Percentiles rank a stretch among this genome's conserved stretches.
Evolutionary conservation across 2,888 invertebrate genomes (phyloP).

Genomic region (Sminthurinus aureus): DNA sequence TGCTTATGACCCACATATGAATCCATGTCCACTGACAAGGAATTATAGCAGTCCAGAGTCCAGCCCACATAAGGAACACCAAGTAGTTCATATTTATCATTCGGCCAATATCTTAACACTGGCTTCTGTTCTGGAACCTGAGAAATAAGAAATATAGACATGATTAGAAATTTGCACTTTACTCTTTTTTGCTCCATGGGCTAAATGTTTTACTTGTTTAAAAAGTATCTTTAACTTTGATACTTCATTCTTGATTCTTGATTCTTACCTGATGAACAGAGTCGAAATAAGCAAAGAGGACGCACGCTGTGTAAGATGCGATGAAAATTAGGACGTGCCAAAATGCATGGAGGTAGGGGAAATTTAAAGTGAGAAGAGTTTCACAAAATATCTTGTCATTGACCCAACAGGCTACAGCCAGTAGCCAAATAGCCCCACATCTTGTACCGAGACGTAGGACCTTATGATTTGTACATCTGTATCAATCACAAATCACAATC

Average conservation of each 20-base stretch:
- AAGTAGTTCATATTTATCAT: slow-evolving; percentile 75
- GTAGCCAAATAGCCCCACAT: slow-evolving; percentile 72
- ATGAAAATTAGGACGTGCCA: slow-evolving; percentile 86
- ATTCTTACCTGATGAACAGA: slow-evolving; percentile 71
- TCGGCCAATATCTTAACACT: slow-evolving; percentile 78
- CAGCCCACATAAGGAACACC: slow-evolving; percentile 75
- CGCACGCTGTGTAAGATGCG: slow-evolving; percentile 77
- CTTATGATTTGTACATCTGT: slow-evolving; percentile 67
- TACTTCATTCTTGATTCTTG: no score
- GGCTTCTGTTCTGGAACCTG: slow-evolving; percentile 72
- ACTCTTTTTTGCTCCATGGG: no score
- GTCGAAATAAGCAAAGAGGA: slow-evolving; percentile 81
- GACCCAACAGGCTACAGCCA: slow-evolving; percentile 80
- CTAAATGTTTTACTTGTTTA: no score
- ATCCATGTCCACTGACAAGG: neutral
- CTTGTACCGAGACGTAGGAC: slow-evolving; percentile 77
- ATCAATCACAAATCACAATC: slow-evolving; percentile 21
- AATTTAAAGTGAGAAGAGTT: slow-evolving; percentile 77
- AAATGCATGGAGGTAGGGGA: slow-evolving; percentile 82
- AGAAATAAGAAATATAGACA: neutral
- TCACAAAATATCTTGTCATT: slow-evolving; percentile 81
- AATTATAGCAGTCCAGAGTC: neutral
- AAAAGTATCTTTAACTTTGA: no score
- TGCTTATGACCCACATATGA: neutral
- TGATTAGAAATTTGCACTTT: no score